Evolutionary conservation across 2,797 vertebrate species (phyloP).

Genomic region (Bovichtus diacanthus): DNA sequence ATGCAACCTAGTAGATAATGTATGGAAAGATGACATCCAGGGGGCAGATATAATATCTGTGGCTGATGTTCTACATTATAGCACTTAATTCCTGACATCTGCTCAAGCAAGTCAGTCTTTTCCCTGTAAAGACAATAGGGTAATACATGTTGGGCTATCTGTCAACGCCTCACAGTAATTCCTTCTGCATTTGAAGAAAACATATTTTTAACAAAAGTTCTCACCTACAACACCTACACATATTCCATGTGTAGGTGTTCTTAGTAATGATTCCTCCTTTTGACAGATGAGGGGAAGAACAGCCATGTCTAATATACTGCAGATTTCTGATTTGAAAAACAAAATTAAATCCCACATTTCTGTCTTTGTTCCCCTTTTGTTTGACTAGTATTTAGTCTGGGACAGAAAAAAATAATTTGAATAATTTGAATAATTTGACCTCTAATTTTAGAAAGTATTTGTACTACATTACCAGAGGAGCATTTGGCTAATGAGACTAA

Average conservation of each 20-base stretch:
- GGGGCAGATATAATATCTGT: slow-evolving; percentile 8
- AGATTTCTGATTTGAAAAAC: slow-evolving; percentile 92
- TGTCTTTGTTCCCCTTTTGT: slow-evolving; percentile 87
- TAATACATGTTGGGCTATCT: not conserved
- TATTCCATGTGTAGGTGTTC: slow-evolving; percentile 15
- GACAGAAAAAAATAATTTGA: slow-evolving; percentile 89
- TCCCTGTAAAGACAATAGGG: slow-evolving; percentile 13
- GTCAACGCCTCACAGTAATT: not conserved
- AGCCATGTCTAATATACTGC: slow-evolving; percentile 37
- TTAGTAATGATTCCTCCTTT: slow-evolving; percentile 6
- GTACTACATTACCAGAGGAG: slow-evolving; percentile 89
- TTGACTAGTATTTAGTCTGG: slow-evolving; percentile 91
- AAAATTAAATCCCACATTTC: slow-evolving; percentile 90
- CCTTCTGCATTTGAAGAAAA: not conserved
- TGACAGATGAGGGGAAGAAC: slow-evolving; percentile 30
- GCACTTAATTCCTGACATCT: slow-evolving; percentile 30
- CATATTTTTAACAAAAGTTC: slow-evolving; percentile 18
- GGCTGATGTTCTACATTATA: not conserved
- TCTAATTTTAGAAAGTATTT: slow-evolving; percentile 95
- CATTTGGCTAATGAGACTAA: slow-evolving; percentile 90
- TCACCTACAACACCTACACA: no score
- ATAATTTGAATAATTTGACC: slow-evolving; percentile 77
- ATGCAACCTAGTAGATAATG: not conserved
- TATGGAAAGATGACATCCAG: slow-evolving; percentile 23
- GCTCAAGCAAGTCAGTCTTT: slow-evolving; percentile 9